phyloP scores from a whole-genome alignment of 2,113 vertebrate genomes.

The Shinisaurus crocodilurus region DNA sequence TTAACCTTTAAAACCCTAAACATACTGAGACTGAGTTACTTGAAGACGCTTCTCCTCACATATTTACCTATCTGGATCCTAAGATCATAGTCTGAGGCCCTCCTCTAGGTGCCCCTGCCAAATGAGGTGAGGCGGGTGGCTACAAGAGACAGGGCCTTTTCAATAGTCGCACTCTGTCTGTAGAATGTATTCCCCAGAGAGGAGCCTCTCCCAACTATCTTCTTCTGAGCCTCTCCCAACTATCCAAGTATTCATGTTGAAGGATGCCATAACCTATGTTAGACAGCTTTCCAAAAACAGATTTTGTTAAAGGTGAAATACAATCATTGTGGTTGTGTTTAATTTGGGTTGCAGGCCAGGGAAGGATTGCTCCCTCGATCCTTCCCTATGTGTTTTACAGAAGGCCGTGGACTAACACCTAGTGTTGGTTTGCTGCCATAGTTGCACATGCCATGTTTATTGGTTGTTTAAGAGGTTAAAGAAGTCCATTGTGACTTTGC shows the following conservation, averaged over 20 bases:
- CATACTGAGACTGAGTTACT: no score
- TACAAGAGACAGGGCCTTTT: no score
- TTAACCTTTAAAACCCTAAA: no score
- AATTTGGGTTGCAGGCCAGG: not conserved
- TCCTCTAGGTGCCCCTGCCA: no score
- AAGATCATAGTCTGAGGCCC: no score
- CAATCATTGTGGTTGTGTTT: not conserved
- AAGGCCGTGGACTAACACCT: not conserved
- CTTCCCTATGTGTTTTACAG: not conserved
- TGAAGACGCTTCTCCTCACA: no score
- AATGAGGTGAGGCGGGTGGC: no score
- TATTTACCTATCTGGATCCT: no score
- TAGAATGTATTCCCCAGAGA: no score
- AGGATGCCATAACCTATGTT: not conserved
- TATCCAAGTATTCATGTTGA: not conserved
- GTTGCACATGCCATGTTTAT: not conserved
- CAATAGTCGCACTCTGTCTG: no score
- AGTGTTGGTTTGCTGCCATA: not conserved
- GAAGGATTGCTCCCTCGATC: not conserved
- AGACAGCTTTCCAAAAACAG: not conserved
- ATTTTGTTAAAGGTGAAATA: not conserved
- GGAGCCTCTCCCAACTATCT: no score
- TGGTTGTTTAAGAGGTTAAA: not conserved
- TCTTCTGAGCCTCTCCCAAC: no score
- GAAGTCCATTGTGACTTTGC: slow-evolving; percentile 10